Percentiles rank a stretch among this genome's conserved stretches.
These are phyloP conservation scores for Brevimyrus niger DNA, from an alignment of 2,113 vertebrate species.

Conservation along the genomic window DNA sequence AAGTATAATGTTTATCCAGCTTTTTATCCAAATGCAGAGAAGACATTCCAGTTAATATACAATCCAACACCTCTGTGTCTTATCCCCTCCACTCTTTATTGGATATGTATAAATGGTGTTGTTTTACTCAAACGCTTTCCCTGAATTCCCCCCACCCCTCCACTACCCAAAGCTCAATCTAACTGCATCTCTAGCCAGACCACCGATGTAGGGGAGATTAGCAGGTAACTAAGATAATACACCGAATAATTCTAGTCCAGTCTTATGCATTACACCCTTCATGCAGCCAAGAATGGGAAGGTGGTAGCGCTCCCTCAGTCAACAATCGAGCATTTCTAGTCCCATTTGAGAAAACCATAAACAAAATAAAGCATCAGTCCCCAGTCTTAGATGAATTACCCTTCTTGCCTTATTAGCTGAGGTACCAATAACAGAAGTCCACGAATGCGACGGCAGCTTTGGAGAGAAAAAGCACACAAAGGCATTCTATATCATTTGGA, in stretches of 20 bases:
- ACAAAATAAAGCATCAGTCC: not conserved
- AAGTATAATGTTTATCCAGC: not conserved
- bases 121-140: not conserved
- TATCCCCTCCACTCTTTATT: not conserved
- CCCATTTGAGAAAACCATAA: not conserved
- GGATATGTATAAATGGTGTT: not conserved
- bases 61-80: not conserved
- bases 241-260: not conserved
- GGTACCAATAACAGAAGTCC: not conserved
- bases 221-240: not conserved
- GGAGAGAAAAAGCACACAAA: not conserved
- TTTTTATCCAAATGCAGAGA: not conserved
- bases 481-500: slow-evolving; percentile 24
- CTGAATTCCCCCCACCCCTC: not conserved
- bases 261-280: not conserved
- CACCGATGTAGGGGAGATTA: not conserved
- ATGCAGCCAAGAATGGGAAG: not conserved
- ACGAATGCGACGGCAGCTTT: not conserved
- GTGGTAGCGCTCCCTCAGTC: not conserved
- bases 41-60: not conserved
- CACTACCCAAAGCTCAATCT: not conserved
- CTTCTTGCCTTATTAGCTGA: slow-evolving; percentile 14
- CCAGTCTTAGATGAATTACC: slow-evolving; percentile 15
- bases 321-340: not conserved
- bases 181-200: not conserved